phyloP scores from a whole-genome alignment of 2,888 invertebrate species.

The Trichacis sp. region DNA sequence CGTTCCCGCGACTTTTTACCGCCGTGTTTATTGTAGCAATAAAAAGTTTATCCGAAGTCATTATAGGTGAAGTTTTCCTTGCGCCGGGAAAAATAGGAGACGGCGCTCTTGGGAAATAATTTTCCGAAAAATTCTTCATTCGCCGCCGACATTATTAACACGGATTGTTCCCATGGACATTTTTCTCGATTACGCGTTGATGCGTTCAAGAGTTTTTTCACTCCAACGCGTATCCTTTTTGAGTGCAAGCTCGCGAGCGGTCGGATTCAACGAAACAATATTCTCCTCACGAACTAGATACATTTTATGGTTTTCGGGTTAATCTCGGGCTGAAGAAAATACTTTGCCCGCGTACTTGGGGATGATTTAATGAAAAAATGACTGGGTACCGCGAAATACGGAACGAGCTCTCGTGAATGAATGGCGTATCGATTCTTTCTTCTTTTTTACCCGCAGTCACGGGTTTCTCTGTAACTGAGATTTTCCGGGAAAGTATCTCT shows the following conservation, averaged over 20 bases:
- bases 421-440: neutral
- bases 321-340: neutral
- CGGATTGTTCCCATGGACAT: neutral
- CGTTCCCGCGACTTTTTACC: neutral
- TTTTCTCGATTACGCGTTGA: neutral
- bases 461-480: neutral
- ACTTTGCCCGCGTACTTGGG: neutral
- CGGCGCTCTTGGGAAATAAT: neutral
- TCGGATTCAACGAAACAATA: neutral
- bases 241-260: no score
- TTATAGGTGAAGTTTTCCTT: neutral
- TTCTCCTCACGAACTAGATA: neutral
- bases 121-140: neutral
- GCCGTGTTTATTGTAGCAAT: neutral
- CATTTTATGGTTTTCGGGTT: neutral
- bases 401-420: neutral
- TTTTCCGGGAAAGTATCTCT: conserved; percentile 1
- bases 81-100: neutral
- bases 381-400: neutral
- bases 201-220: neutral
- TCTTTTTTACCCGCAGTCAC: neutral
- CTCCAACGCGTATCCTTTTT: neutral
- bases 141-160: neutral
- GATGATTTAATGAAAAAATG: neutral
- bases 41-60: neutral